A percentile compares a stretch with the other conserved stretches of the same genome.
Evolutionary conservation across 1,140 invertebrate genomes (phyloP).

Genomic region (Halyomorpha halys): DNA sequence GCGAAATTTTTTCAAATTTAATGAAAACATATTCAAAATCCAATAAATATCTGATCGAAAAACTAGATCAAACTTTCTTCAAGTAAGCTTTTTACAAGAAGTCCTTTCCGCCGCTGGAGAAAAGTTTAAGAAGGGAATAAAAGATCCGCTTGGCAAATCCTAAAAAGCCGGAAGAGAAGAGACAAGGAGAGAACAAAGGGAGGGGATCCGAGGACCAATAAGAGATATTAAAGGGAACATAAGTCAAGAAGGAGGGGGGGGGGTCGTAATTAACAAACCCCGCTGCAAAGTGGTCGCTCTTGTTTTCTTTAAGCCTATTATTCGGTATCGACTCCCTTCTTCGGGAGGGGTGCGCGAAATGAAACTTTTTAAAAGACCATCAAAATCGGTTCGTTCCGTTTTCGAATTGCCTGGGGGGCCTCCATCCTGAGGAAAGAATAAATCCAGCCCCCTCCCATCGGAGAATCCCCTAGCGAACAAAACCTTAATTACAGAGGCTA

Average conservation of each 20-base stretch:
- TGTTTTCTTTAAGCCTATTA: slow-evolving; percentile 18
- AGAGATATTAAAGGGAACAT: slow-evolving; percentile 18
- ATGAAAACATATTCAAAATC: too few species aligned
- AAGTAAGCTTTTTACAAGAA: too few species aligned
- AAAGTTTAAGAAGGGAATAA: not conserved
- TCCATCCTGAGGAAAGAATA: not conserved
- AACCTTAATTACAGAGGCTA: too few species aligned
- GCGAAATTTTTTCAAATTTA: too few species aligned
- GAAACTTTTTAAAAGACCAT: slow-evolving; percentile 27
- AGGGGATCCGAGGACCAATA: slow-evolving; percentile 5
- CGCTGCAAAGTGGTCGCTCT: slow-evolving; percentile 1
- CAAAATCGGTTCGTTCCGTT: slow-evolving; percentile 27
- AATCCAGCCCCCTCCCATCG: not conserved
- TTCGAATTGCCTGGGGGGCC: slow-evolving; percentile 19
- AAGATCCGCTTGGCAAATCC: not conserved
- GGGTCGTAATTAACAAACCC: slow-evolving; percentile 4
- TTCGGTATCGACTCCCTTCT: slow-evolving; percentile 10
- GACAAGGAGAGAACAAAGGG: not conserved
- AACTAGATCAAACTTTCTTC: too few species aligned
- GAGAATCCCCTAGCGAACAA: not conserved
- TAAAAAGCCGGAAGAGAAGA: not conserved
- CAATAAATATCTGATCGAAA: too few species aligned
- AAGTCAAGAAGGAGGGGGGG: slow-evolving; percentile 10
- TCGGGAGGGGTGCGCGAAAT: slow-evolving; percentile 15
- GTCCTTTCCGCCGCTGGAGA: not conserved